Conservation (phyloP, 2,888 invertebrate genomes). For the Smittia aterrima region DNA sequence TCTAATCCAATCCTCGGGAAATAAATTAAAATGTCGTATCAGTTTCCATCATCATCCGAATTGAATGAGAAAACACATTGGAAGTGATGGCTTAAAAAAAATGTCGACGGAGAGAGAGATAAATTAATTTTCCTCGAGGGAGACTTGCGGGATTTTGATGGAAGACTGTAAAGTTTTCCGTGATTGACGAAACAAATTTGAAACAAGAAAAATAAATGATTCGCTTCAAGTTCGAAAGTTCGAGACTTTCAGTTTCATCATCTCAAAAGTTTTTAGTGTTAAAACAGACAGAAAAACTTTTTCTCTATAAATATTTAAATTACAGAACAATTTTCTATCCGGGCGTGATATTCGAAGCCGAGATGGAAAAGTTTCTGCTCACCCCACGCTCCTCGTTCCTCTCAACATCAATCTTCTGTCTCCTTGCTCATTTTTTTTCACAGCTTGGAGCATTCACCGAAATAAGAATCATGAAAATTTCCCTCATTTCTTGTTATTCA, state of each 20-base stretch:
- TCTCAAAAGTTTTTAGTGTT: constrained; percentile 7
- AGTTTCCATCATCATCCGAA: background rate
- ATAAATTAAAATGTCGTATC: constrained; percentile 32
- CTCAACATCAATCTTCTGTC: background rate
- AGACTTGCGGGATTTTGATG: background rate
- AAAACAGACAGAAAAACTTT: constrained; percentile 27
- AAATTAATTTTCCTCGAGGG: background rate
- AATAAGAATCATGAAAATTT: background rate
- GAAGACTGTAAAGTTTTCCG: too few species aligned
- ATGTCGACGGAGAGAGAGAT: background rate
- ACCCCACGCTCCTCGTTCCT: background rate
- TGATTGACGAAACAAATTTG: too few species aligned
- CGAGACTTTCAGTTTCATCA: too few species aligned
- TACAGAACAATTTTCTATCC: background rate
- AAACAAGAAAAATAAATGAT: too few species aligned
- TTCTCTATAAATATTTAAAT: constrained; percentile 32
- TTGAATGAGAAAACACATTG: background rate
- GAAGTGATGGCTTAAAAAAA: background rate
- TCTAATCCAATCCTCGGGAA: background rate
- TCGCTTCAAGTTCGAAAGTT: too few species aligned
- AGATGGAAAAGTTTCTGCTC: background rate
- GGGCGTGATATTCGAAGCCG: background rate
- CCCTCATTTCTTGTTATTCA: background rate
- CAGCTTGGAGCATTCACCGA: constrained; percentile 21
- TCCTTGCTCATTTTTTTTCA: constrained; percentile 30